phyloP scores from a whole-genome alignment of 1,140 invertebrate species.

The Listronotus bonariensis region DNA sequence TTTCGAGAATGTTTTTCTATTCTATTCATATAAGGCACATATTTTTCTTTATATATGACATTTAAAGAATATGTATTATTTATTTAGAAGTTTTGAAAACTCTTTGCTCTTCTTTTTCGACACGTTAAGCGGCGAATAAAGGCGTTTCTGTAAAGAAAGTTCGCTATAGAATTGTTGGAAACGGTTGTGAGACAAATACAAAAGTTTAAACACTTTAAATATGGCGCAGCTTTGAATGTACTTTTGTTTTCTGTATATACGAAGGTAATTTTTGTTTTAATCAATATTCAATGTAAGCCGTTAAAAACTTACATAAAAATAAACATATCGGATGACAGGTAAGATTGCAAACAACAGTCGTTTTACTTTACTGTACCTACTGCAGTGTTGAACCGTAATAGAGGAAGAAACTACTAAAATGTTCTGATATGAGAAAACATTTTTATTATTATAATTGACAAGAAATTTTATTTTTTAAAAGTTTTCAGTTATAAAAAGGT shows the following conservation, averaged over 20 bases:
- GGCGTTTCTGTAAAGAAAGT: constrained; percentile 3
- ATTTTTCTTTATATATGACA: background rate
- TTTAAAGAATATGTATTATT: constrained; percentile 4
- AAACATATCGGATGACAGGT: constrained; percentile 16
- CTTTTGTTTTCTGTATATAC: constrained; percentile 10
- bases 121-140: background rate
- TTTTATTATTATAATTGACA: constrained; percentile 7
- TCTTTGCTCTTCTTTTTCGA: constrained; percentile 1
- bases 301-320: constrained; percentile 19
- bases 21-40: too few relatives aligned
- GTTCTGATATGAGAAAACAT: background rate
- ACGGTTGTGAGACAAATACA: constrained; percentile 4
- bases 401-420: too few relatives aligned
- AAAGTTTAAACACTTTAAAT: constrained; percentile 8
- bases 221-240: background rate
- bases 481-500: constrained; percentile 17
- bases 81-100: background rate
- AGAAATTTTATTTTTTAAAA: constrained; percentile 15
- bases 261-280: constrained; percentile 11
- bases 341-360: constrained; percentile 8
- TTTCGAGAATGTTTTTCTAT: too few relatives aligned
- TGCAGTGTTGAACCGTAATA: constrained; percentile 1
- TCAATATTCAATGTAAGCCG: constrained; percentile 13
- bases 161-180: constrained; percentile 7
- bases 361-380: constrained; percentile 1